Base-by-base conservation (phyloP, 2,888 invertebrate genomes). In the Melolontha melolontha region DNA sequence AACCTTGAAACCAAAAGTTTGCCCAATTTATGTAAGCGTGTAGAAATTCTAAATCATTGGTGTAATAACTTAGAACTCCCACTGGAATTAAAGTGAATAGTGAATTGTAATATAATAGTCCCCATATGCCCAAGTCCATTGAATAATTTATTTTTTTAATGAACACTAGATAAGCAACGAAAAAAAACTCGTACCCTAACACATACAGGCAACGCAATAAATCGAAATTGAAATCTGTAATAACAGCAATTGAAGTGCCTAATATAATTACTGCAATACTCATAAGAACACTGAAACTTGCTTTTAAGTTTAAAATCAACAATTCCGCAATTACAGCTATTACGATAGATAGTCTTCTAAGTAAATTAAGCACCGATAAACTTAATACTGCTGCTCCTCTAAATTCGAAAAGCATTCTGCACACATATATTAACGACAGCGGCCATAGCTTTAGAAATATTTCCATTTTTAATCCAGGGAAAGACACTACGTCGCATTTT, bases 321-420 rank as follows among this genome's bases (percentile, higher is more conserved):
- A 91, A 90, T 83, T 99, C 99, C 12, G 93, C 89, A 69, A 97
- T 85, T 97, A 99, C 97, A 0, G 99, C 99, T 93, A 99, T 95
- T 29, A 99, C 85, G 76, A 99, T 98, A 63, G 98, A 97, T 84
- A 99, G 98, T 70, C 99, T 88, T 71, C 99, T 86, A 44, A 99
- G 85, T 0, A 96, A 98, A 0, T 98, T 98, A 82, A 98, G 97
- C 98, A 98, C 98, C 0, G 98, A 98, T 71, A 98, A 85, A 82
- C 95, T 97, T 49, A 94, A 85, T 74, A 95, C 94, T 81, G 98
- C 94, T 0, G 98, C 98, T 44, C 98, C 97, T 10, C 97, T 98
- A 16, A 99, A 88, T 2, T 98, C 98, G 72, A 96, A 96, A 65
- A 97, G 90, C 90, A 98, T 92, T 84, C 99, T 99, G 54, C 96